Conservation (phyloP, 2,113 vertebrate species). For the Atractosteus spatula region DNA sequence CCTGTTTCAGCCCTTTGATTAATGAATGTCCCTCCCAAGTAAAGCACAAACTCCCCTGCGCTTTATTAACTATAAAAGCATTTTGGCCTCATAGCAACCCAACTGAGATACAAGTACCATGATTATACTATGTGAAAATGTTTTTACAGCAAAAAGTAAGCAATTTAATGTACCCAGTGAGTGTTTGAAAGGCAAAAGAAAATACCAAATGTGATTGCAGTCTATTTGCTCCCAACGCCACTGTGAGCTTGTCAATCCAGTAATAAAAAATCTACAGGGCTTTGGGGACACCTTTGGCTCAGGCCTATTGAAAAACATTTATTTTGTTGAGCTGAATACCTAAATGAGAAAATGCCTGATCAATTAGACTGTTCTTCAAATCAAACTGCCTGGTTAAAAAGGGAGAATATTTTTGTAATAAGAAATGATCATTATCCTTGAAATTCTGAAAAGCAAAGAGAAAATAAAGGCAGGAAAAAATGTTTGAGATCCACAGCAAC, state of each 20-base stretch:
- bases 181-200: not conserved
- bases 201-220: not conserved
- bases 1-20: slow-evolving; percentile 1
- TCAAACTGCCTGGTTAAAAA: too few species aligned
- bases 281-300: not conserved
- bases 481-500: too few species aligned
- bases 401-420: too few species aligned
- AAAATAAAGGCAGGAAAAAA: too few species aligned
- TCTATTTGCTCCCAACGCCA: not conserved
- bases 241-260: too few species aligned
- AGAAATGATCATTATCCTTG: too few species aligned
- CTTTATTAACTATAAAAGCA: slow-evolving; percentile 14
- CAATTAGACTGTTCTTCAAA: too few species aligned
- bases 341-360: too few species aligned
- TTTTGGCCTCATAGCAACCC: not conserved
- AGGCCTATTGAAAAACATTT: too few species aligned
- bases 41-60: slow-evolving; percentile 7
- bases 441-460: too few species aligned
- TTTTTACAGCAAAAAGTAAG: not conserved
- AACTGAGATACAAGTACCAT: not conserved
- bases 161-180: not conserved
- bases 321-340: too few species aligned
- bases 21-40: slow-evolving; percentile 2
- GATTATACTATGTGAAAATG: not conserved
- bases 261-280: not conserved